A percentile compares a stretch with the other conserved stretches of the same genome.
Conservation (phyloP, 2,797 vertebrate genomes). For the Chromis chromis region DNA sequence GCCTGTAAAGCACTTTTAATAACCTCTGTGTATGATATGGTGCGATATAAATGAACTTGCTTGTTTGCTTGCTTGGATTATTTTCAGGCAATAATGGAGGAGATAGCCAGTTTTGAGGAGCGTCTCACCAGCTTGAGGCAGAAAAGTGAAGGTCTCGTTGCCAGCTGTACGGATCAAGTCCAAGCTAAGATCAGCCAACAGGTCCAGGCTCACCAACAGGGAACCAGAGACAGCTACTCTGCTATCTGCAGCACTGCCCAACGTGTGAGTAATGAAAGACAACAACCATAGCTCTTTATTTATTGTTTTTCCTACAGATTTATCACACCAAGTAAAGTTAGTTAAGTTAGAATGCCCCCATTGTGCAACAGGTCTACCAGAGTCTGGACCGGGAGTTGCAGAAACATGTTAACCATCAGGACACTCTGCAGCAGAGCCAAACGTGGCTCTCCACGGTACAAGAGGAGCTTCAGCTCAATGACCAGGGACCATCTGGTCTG, state of each 20-base stretch:
- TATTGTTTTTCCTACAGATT: neutral
- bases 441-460: constrained; percentile 91
- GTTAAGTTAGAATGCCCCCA: neutral
- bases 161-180: constrained; percentile 90
- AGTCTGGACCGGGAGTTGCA: constrained; percentile 96
- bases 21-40: no score
- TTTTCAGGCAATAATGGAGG: constrained; percentile 95
- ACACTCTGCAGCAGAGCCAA: constrained; percentile 94
- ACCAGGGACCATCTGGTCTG: constrained; percentile 88
- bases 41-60: no score
- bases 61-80: neutral
- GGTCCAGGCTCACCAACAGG: constrained; percentile 91
- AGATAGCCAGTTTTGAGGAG: constrained; percentile 95
- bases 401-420: constrained; percentile 93
- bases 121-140: constrained; percentile 88
- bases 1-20: no score
- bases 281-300: neutral
- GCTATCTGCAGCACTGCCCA: constrained; percentile 97
- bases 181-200: constrained; percentile 92
- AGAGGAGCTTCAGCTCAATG: constrained; percentile 87
- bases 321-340: neutral
- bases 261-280: constrained; percentile 86
- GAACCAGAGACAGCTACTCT: constrained; percentile 94
- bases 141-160: constrained; percentile 90
- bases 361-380: constrained; percentile 89